Base-by-base conservation (phyloP, 1,140 invertebrate species). In the Chymomyza costata region DNA sequence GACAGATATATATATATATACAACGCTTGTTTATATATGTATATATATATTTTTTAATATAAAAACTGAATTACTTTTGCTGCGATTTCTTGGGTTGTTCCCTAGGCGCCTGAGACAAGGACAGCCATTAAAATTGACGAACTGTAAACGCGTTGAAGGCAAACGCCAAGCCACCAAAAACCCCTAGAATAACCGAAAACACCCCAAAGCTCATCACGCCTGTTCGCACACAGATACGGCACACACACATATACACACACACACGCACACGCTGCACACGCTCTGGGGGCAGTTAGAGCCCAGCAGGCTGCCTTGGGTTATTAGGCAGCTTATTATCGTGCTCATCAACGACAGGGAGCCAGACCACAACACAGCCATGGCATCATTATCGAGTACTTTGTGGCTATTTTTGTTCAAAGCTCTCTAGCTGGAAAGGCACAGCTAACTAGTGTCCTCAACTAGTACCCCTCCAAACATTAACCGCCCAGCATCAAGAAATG, bases 51-150 rank as follows among this genome's bases (percentile, higher is more conserved):
- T 78, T 78, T 78, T 78, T 78, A 78, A 78, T 78, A 80, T 78
- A 78, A 78, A n/a, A 78, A 78, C 67, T 78, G 73, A 78, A 78
- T 78, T 78, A 78, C 73, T 80, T 78, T 78, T 73, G 67, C 73
- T 67, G 73, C 73, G 73, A 78, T 78, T 78, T 78, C 73, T 73
- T 67, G 80, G 3, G 73, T 71, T 44, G 58, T 57, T 78, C 63
- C 62, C 35, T 43, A 31, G n/a, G n/a, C n/a, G n/a, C n/a, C n/a
- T n/a, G n/a, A n/a, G n/a, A n/a, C 25, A 16, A 16, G 6, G 25
- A 35, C 30, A 41, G 7, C 61, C 63, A 80, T 83, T 82, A 83
- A 83, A 83, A 83, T 83, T 83, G 80, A 83, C 80, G 80, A 83
- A 83, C 80, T 83, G 80, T 83, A 70, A 83, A 83, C 65, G 65